These are phyloP conservation scores for Xanthia togata DNA, from an alignment of 2,888 invertebrate species.

Conservation along the genomic window DNA sequence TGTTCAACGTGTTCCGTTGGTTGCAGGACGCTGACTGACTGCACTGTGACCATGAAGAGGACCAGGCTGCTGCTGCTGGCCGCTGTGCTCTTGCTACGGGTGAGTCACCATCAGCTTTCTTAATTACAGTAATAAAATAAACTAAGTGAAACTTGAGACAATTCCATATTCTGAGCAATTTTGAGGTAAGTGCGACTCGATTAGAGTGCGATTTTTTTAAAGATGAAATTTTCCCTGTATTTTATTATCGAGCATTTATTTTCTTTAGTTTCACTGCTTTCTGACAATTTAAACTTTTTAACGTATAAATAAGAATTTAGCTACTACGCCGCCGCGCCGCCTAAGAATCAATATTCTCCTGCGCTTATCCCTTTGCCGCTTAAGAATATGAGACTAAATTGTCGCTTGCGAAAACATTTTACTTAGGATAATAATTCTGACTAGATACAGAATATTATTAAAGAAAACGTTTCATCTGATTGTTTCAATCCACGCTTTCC, in stretches of 20 bases:
- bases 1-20: constrained; percentile 84
- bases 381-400: background rate
- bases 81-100: constrained; percentile 88
- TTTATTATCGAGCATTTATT: background rate
- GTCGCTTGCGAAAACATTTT: background rate
- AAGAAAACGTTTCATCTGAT: too few relatives aligned
- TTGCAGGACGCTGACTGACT: constrained; percentile 86
- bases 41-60: constrained; percentile 89
- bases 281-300: background rate
- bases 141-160: constrained; percentile 40
- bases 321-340: background rate
- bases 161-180: background rate
- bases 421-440: background rate
- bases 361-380: background rate
- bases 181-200: background rate
- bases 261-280: background rate
- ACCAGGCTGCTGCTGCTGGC: constrained; percentile 87
- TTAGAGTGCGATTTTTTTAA: background rate
- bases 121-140: constrained; percentile 13
- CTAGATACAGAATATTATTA: too few relatives aligned
- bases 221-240: background rate
- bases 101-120: constrained; percentile 69
- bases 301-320: background rate
- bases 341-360: background rate
- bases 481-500: too few relatives aligned